Evolutionary conservation across 35 echinoderm and acorn worm genomes (phyloP).

Genomic region (Diadema setosum): DNA sequence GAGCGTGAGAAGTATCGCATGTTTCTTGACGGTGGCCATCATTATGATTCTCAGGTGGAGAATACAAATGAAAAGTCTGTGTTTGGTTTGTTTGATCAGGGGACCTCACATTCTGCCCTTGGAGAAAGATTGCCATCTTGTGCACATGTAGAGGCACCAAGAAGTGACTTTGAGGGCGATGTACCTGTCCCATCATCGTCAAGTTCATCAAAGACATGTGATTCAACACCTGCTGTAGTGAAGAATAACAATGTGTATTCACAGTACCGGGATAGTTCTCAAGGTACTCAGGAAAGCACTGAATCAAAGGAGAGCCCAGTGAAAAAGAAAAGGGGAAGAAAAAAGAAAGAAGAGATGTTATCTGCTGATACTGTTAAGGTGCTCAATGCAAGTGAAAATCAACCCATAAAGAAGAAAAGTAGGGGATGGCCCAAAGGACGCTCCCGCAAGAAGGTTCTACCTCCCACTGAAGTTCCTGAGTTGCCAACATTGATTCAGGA

Average conservation of each 20-base stretch:
- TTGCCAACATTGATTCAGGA: neutral
- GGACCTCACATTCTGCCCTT: neutral
- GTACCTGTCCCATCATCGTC: no score
- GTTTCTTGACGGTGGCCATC: neutral
- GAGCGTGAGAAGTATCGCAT: neutral
- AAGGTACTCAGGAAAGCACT: neutral
- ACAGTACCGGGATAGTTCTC: no score
- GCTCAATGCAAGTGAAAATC: no score
- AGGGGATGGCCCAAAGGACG: neutral
- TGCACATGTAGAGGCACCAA: neutral
- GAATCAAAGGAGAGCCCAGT: neutral
- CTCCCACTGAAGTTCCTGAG: neutral
- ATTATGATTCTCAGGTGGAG: neutral
- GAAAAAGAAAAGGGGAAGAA: neutral
- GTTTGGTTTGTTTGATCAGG: neutral
- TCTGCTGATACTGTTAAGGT: no score
- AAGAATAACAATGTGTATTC: no score
- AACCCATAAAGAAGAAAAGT: neutral
- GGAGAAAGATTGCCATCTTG: neutral
- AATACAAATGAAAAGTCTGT: neutral
- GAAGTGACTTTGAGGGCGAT: no score
- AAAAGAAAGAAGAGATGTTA: neutral
- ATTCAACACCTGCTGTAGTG: no score
- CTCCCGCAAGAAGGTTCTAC: neutral
- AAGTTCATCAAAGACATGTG: no score